Evolutionary conservation across 2,888 invertebrate genomes (phyloP).

Genomic region (Hypsopygia costalis): DNA sequence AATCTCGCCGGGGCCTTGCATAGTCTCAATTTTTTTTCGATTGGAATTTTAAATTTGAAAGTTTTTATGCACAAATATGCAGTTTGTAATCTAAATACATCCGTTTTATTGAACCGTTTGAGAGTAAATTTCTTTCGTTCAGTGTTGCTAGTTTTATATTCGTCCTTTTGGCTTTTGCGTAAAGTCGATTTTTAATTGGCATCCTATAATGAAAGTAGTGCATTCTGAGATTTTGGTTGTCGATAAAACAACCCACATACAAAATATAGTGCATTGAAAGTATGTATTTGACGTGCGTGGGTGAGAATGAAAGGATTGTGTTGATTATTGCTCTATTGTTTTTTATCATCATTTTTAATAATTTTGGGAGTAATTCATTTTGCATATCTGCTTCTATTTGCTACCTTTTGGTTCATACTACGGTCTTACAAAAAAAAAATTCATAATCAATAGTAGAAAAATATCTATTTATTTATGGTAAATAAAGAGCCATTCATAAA

Average conservation of each 20-base stretch:
- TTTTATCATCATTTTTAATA: too few species aligned
- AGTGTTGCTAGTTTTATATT: background rate
- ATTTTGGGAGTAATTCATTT: too few species aligned
- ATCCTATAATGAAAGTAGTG: background rate
- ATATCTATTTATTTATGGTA: too few species aligned
- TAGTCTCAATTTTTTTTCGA: background rate
- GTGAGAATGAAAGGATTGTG: background rate
- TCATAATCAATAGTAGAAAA: too few species aligned
- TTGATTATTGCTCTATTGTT: background rate
- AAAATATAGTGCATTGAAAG: constrained; percentile 6
- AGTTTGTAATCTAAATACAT: constrained; percentile 1
- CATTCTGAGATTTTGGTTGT: constrained; percentile 2
- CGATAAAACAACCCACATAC: constrained; percentile 3
- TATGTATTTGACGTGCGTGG: background rate
- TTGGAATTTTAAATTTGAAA: background rate
- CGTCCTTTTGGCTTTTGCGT: background rate
- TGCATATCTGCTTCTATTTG: too few species aligned
- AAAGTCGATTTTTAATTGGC: background rate
- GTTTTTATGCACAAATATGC: constrained; percentile 2
- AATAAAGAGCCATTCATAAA: too few species aligned
- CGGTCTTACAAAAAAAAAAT: too few species aligned
- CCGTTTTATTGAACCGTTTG: background rate
- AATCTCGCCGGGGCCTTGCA: constrained; percentile 76
- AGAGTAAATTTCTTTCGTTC: background rate
- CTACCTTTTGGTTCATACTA: too few species aligned